A percentile compares a stretch with the other conserved stretches of the same genome.
These are phyloP conservation scores for Progne subis DNA, from an alignment of 2,113 vertebrate genomes.

Conservation along the genomic window DNA sequence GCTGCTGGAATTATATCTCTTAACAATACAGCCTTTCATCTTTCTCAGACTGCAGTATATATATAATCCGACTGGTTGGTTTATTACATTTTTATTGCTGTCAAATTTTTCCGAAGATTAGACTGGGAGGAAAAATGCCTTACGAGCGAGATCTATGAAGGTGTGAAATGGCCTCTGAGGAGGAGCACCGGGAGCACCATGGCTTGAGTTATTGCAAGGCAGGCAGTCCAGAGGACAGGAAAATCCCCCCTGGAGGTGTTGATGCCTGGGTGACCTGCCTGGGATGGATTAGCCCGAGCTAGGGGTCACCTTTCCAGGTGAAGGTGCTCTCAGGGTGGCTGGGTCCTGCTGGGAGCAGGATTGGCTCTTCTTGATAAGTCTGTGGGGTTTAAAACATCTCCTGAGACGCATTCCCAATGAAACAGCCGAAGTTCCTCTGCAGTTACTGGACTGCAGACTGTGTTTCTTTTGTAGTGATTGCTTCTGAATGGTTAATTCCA, in stretches of 20 bases:
- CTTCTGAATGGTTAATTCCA: neutral
- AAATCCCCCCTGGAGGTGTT: neutral
- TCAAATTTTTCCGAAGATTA: neutral
- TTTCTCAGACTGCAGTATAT: neutral
- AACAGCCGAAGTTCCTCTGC: neutral
- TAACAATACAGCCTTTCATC: constrained; percentile 58
- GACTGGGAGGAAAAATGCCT: constrained; percentile 16
- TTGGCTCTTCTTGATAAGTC: neutral
- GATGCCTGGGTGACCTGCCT: neutral
- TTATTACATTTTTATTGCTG: constrained; percentile 62
- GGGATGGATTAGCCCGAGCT: neutral
- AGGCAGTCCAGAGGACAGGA: neutral
- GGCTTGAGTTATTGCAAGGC: neutral
- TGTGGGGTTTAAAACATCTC: neutral
- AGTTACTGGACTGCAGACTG: neutral
- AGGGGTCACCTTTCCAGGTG: neutral
- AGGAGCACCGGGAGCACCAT: neutral
- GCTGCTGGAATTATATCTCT: constrained; percentile 28
- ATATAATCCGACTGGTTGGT: constrained; percentile 29
- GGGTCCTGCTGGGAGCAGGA: neutral
- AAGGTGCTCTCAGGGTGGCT: neutral
- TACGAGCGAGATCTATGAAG: neutral
- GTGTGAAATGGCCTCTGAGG: constrained; percentile 2
- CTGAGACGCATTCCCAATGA: neutral
- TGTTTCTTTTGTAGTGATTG: accelerated